phyloP scores from a whole-genome alignment of 2,113 vertebrate species.

The Zapornia atra region DNA sequence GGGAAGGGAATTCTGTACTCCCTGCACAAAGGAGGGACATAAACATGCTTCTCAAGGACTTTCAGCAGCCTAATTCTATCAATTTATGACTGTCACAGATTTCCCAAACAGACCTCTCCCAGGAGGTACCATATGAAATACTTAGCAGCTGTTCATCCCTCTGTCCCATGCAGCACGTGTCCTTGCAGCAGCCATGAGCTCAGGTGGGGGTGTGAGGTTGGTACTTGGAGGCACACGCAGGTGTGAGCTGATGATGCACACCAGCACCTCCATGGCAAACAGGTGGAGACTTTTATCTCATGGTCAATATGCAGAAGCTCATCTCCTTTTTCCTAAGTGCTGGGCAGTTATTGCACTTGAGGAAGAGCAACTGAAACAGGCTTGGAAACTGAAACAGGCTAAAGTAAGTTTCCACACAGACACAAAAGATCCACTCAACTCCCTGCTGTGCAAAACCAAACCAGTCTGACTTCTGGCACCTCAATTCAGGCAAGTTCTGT shows the following conservation, averaged over 20 bases:
- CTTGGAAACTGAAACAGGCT: background rate
- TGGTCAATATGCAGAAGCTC: background rate
- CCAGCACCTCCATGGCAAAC: fast-evolving
- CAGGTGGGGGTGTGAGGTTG: background rate
- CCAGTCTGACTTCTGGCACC: background rate
- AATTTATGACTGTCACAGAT: background rate
- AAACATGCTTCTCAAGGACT: background rate
- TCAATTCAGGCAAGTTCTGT: background rate
- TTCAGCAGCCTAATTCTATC: background rate
- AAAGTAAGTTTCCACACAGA: background rate
- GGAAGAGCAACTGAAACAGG: background rate
- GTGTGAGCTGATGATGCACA: background rate
- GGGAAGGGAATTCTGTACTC: background rate
- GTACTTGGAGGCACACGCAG: fast-evolving
- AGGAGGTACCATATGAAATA: background rate
- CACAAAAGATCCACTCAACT: background rate
- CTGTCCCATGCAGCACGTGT: no score
- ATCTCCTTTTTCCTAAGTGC: background rate
- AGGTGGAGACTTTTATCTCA: background rate
- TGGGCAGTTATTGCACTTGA: background rate
- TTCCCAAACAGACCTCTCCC: background rate
- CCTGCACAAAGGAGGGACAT: background rate
- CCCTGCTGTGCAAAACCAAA: background rate
- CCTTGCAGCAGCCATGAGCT: background rate
- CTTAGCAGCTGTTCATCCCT: background rate